phyloP scores from a whole-genome alignment of 2,888 invertebrate species.

The Lasioglossum marginatum region DNA sequence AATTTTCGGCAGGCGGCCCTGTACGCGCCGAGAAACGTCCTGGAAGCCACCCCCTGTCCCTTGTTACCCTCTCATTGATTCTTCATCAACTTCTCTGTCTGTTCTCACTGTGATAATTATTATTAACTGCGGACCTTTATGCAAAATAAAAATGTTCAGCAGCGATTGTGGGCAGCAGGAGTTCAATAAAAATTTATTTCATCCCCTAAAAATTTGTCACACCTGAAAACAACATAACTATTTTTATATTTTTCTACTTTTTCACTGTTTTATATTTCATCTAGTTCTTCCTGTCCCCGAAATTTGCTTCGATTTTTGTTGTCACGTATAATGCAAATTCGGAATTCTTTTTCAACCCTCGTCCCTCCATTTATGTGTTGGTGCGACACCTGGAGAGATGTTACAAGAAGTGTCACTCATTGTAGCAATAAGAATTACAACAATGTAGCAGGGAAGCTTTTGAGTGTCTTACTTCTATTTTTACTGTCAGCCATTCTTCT shows the following conservation, averaged over 20 bases:
- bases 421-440: background rate
- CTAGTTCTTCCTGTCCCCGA: background rate
- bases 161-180: too few species aligned
- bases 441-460: background rate
- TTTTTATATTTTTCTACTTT: too few species aligned
- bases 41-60: background rate
- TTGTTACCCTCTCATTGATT: background rate
- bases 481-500: background rate
- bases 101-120: background rate
- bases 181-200: too few species aligned
- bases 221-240: too few species aligned
- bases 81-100: background rate
- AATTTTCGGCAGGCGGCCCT: constrained; percentile 70
- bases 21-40: constrained; percentile 26
- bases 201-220: too few species aligned
- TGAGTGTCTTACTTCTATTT: background rate
- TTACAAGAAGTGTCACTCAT: background rate
- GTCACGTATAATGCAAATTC: background rate
- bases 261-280: too few species aligned
- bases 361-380: background rate
- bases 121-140: too few species aligned
- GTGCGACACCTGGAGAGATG: too few species aligned
- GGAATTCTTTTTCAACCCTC: background rate
- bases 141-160: too few species aligned
- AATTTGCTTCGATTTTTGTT: background rate